phyloP scores from a whole-genome alignment of 2,113 vertebrate genomes.

The Stictonetta naevosa region DNA sequence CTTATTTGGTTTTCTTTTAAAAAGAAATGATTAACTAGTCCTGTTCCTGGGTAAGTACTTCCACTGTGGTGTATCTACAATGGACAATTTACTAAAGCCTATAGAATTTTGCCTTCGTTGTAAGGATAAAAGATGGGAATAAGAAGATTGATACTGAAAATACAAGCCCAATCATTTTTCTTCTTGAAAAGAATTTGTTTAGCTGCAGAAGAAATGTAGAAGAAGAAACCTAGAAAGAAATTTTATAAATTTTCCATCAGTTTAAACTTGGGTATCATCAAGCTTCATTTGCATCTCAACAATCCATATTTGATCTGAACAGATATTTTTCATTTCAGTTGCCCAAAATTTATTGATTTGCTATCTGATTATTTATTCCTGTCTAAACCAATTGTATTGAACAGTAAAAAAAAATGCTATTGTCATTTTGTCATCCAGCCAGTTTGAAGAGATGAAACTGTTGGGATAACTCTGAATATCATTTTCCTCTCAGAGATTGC shows the following conservation, averaged over 20 bases:
- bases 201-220: neutral
- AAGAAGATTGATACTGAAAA: neutral
- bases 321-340: neutral
- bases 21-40: neutral
- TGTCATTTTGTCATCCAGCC: neutral
- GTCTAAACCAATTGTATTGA: neutral
- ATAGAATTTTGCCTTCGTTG: neutral
- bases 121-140: neutral
- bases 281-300: neutral
- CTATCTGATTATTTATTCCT: neutral
- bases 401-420: neutral
- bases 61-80: neutral
- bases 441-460: neutral
- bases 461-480: neutral
- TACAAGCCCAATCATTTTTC: neutral
- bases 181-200: neutral
- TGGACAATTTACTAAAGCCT: neutral
- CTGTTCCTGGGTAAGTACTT: neutral
- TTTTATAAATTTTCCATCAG: neutral
- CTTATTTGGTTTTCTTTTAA: neutral
- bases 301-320: neutral
- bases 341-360: neutral
- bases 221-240: neutral
- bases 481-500: neutral
- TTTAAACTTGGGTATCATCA: neutral